Evolutionary conservation across 2,888 invertebrate genomes (phyloP).

Genomic region (Drosophila anomalata): DNA sequence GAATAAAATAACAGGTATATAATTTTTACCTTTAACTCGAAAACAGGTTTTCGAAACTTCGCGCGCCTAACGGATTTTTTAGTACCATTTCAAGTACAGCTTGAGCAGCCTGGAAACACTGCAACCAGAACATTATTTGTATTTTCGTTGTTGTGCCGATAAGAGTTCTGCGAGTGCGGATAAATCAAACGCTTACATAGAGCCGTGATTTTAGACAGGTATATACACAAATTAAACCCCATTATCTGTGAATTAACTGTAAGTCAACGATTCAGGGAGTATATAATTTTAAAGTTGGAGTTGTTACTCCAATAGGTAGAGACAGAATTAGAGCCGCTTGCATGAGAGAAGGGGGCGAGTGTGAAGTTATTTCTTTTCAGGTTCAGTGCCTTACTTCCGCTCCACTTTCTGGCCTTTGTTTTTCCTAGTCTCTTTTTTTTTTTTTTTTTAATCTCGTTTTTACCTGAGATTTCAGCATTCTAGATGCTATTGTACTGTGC

Average conservation of each 20-base stretch:
- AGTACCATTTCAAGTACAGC: not conserved
- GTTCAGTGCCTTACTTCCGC: slow-evolving; percentile 74
- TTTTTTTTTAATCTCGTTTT: slow-evolving; percentile 39
- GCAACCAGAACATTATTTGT: not conserved
- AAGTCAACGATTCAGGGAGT: not conserved
- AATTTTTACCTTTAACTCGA: no score
- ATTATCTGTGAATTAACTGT: not conserved
- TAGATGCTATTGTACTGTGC: not conserved
- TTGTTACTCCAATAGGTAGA: not conserved
- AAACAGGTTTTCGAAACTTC: not conserved
- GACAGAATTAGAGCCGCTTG: slow-evolving; percentile 20
- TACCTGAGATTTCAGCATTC: slow-evolving; percentile 33
- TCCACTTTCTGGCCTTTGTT: slow-evolving; percentile 69
- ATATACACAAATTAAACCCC: slow-evolving; percentile 17
- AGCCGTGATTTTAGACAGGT: slow-evolving; percentile 24
- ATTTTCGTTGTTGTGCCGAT: slow-evolving; percentile 5
- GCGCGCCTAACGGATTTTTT: not conserved
- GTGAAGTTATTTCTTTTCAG: slow-evolving; percentile 71
- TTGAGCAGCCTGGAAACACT: not conserved
- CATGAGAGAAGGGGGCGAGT: slow-evolving; percentile 9
- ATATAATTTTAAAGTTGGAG: not conserved
- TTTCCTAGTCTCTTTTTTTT: slow-evolving; percentile 43
- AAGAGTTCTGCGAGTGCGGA: slow-evolving; percentile 7
- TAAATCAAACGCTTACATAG: slow-evolving; percentile 22
- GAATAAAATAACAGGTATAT: no score